phyloP scores from a whole-genome alignment of 2,113 vertebrate genomes.

The Myxocyprinus asiaticus region DNA sequence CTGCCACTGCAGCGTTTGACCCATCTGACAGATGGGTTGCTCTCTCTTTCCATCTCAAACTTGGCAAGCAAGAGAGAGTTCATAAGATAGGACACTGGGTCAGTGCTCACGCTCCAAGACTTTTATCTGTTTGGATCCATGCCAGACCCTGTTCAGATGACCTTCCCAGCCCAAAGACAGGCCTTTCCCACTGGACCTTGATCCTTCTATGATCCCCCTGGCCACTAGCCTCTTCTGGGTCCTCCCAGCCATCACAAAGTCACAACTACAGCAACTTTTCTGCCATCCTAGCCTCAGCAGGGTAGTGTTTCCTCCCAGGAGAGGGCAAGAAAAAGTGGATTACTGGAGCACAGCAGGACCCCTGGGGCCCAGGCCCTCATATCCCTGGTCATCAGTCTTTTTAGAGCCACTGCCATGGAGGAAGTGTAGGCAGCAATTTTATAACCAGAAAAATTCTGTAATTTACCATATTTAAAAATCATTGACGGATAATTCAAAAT shows the following conservation, averaged over 20 bases:
- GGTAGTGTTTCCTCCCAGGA: constrained; percentile 20
- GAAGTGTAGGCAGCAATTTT: not conserved
- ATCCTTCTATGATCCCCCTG: constrained; percentile 11
- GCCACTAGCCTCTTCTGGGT: constrained; percentile 15
- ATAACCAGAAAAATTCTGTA: no score
- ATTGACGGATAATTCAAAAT: no score
- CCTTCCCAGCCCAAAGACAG: constrained; percentile 61
- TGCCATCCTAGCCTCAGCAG: constrained; percentile 27
- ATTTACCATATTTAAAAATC: no score
- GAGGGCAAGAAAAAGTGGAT: constrained; percentile 22
- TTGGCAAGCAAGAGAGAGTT: constrained; percentile 25
- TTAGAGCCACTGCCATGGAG: not conserved
- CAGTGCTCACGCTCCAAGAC: constrained; percentile 39
- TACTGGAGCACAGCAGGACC: constrained; percentile 46
- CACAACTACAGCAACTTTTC: constrained; percentile 64
- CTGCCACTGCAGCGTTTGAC: constrained; percentile 41
- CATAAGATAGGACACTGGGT: constrained; percentile 41
- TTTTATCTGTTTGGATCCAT: constrained; percentile 50
- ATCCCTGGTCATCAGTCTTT: constrained; percentile 50
- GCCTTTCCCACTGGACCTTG: constrained; percentile 18
- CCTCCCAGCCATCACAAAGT: constrained; percentile 63
- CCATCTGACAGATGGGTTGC: constrained; percentile 48
- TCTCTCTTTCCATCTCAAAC: constrained; percentile 9
- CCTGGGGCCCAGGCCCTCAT: constrained; percentile 10
- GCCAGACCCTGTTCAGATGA: constrained; percentile 62